phyloP scores from a whole-genome alignment of 2,113 vertebrate species.

The Daboia siamensis region DNA sequence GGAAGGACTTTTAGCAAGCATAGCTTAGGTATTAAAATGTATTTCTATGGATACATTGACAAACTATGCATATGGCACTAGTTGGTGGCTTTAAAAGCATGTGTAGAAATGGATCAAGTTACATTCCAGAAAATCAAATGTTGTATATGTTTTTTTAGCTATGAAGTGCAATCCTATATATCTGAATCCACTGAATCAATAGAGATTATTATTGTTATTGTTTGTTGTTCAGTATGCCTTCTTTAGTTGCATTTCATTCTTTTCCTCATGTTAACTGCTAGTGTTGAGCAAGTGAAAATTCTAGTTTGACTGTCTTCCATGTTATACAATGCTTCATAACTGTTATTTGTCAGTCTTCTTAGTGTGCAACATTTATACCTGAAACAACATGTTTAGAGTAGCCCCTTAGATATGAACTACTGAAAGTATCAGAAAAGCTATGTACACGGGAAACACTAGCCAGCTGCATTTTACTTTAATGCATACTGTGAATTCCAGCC shows the following conservation, averaged over 20 bases:
- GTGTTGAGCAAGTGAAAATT: background rate
- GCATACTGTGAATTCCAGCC: background rate
- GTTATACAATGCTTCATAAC: background rate
- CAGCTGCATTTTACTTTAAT: background rate
- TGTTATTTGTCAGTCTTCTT: background rate
- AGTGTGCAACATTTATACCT: background rate
- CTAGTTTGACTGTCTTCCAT: background rate
- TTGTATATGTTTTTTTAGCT: background rate
- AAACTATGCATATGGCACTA: background rate
- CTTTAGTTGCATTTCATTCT: background rate
- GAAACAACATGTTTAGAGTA: background rate
- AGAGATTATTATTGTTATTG: background rate
- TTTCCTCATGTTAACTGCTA: background rate
- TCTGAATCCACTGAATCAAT: background rate
- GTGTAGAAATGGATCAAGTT: background rate
- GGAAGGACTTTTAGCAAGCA: background rate
- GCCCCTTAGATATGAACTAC: background rate
- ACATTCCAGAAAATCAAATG: background rate
- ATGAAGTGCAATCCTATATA: background rate
- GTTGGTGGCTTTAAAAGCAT: background rate
- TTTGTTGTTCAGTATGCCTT: too few relatives aligned
- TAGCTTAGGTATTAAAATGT: slow-evolving; percentile 22
- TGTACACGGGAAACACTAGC: background rate
- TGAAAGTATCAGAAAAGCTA: background rate
- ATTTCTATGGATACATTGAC: background rate